Conservation (phyloP, 2,888 invertebrate species). For the Caenorhabditis becei region DNA sequence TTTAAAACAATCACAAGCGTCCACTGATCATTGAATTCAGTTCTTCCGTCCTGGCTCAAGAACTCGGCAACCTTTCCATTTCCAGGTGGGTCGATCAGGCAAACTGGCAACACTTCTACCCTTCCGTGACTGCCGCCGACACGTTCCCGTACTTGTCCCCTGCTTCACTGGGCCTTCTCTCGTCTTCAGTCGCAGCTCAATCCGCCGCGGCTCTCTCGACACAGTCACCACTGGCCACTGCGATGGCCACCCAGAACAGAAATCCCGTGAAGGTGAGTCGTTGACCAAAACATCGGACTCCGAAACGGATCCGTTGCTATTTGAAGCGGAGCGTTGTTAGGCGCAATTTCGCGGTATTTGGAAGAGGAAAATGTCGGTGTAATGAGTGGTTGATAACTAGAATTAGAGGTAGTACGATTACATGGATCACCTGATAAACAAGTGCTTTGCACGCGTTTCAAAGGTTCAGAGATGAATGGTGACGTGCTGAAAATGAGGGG, state of each 20-base stretch:
- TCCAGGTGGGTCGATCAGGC: slow-evolving; percentile 58
- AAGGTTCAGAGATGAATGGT: not conserved
- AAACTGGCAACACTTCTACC: slow-evolving; percentile 43
- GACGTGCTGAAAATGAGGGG: not conserved
- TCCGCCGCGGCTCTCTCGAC: slow-evolving; percentile 19
- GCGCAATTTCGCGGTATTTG: slow-evolving; percentile 12
- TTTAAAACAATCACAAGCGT: too few relatives aligned
- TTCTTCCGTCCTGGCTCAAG: too few relatives aligned
- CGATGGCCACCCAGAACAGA: slow-evolving; percentile 28
- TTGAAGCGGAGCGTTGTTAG: too few relatives aligned
- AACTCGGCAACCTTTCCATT: too few relatives aligned
- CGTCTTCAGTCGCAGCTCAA: slow-evolving; percentile 27
- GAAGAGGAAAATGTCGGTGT: not conserved
- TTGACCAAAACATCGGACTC: too few relatives aligned
- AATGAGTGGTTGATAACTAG: not conserved
- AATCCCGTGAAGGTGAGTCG: slow-evolving; percentile 15
- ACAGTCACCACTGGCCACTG: slow-evolving; percentile 20
- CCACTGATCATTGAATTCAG: too few relatives aligned
- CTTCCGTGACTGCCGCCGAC: slow-evolving; percentile 25
- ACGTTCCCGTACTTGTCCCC: slow-evolving; percentile 44
- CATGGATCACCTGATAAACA: not conserved
- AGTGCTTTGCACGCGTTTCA: not conserved
- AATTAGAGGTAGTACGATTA: slow-evolving; percentile 19
- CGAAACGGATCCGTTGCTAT: too few relatives aligned
- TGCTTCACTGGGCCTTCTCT: slow-evolving; percentile 16